Evolutionary conservation across 2,113 vertebrate genomes (phyloP).

Genomic region (Siniperca knerii): DNA sequence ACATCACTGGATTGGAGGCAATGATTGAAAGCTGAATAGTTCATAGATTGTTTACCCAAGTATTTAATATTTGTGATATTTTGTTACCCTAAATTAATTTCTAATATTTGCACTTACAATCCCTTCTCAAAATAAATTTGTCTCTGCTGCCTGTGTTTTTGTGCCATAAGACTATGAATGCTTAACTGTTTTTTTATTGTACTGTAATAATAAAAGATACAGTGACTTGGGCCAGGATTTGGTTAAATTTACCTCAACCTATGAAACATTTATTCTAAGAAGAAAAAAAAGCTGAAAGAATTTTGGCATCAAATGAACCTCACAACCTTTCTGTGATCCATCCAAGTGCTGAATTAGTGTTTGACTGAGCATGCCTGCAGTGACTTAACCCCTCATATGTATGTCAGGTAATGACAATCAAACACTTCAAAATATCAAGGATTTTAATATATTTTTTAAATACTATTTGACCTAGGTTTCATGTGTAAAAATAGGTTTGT

Average conservation of each 20-base stretch:
- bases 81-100: background rate
- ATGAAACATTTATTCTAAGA: background rate
- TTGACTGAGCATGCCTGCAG: background rate
- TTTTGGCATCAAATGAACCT: conserved; percentile 20
- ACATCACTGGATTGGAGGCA: background rate
- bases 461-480: background rate
- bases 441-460: background rate
- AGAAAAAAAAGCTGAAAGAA: background rate
- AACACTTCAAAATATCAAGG: background rate
- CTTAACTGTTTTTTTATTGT: too few relatives aligned
- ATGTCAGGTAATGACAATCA: background rate
- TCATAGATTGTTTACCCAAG: background rate
- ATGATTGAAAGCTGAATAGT: background rate
- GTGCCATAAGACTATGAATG: background rate
- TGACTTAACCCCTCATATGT: background rate
- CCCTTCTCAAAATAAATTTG: background rate
- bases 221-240: background rate
- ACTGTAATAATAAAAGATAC: background rate
- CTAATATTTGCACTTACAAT: background rate
- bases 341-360: background rate
- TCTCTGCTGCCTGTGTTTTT: background rate
- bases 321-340: background rate
- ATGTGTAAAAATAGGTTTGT: conserved; percentile 60
- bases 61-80: background rate
- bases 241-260: background rate